Evolutionary conservation across 2,797 vertebrate genomes (phyloP).

Genomic region (Cygnus olor): DNA sequence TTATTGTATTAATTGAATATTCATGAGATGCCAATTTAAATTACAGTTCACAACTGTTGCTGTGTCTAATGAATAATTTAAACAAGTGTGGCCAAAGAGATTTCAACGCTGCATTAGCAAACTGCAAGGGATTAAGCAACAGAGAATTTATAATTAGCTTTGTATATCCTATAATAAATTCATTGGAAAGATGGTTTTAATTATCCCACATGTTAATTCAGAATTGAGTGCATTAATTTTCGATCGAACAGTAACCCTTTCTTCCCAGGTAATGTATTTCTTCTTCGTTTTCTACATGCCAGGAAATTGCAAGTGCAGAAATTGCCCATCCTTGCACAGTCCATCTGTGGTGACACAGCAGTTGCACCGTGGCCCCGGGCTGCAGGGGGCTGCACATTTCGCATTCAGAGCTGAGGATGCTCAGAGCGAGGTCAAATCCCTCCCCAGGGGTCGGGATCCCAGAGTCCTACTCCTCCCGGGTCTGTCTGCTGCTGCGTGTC

Average conservation of each 20-base stretch:
- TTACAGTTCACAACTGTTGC: conserved; percentile 93
- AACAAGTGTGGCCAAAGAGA: conserved; percentile 87
- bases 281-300: not conserved
- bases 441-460: not conserved
- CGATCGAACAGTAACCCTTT: conserved; percentile 67
- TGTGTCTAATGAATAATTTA: conserved; percentile 93
- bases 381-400: not conserved
- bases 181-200: conserved; percentile 84
- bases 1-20: conserved; percentile 91
- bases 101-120: conserved; percentile 88
- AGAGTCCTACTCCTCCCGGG: not conserved
- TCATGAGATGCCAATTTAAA: conserved; percentile 93
- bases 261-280: conserved; percentile 20
- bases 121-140: conserved; percentile 85
- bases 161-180: conserved; percentile 82
- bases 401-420: not conserved
- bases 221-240: conserved; percentile 55
- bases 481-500: accelerated
- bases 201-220: conserved; percentile 80
- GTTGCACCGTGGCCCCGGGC: not conserved
- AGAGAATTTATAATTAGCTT: conserved; percentile 87
- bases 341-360: not conserved
- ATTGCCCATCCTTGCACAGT: not conserved
- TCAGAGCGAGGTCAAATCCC: not conserved
- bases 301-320: not conserved